Base-by-base conservation (phyloP, 2,888 invertebrate genomes). In the Siphlonurus alternatus region DNA sequence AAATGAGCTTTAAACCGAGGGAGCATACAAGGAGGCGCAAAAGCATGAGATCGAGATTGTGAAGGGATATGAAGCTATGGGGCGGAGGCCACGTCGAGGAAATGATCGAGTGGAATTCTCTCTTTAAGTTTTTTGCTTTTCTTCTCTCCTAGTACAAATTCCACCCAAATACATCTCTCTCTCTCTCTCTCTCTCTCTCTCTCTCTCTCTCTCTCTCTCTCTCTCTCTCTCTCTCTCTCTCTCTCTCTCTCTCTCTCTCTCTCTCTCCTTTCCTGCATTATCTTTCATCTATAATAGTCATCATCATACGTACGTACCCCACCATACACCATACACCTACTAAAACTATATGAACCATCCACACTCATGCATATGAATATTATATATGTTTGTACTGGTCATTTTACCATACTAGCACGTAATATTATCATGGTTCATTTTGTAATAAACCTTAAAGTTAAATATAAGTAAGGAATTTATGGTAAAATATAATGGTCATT, bases 171-270 rank as follows among this genome's bases (percentile, higher is more conserved):
- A 53, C 61, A 25, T 64, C 22, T 64, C 64, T 64, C 61, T 64
- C 64, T 62, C 61, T 63, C 63, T 63, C 23, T 63, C 23, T 63
- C 63, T 63, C 23, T 63, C 63, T 63, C 61, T 63, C 63, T 63
- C 61, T 63, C 63, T 63, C 61, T 63, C 63, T 63, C 61, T 63
- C 63, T 63, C 61, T 63, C 63, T 63, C 61, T 61, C 63, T 63
- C n/a, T n/a, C n/a, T n/a, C n/a, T n/a, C n/a, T n/a, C n/a, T n/a
- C n/a, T n/a, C n/a, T n/a, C n/a, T n/a, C n/a, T n/a, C n/a, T n/a
- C n/a, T n/a, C n/a, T n/a, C n/a, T n/a, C n/a, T n/a, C n/a, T n/a
- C n/a, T n/a, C n/a, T n/a, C n/a, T n/a, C n/a, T n/a, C n/a, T n/a
- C n/a, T n/a, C n/a, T n/a, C n/a, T n/a, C n/a, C n/a, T n/a, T n/a